Conservation (phyloP, 1,140 invertebrate species). For the Papilio aristodemus region DNA sequence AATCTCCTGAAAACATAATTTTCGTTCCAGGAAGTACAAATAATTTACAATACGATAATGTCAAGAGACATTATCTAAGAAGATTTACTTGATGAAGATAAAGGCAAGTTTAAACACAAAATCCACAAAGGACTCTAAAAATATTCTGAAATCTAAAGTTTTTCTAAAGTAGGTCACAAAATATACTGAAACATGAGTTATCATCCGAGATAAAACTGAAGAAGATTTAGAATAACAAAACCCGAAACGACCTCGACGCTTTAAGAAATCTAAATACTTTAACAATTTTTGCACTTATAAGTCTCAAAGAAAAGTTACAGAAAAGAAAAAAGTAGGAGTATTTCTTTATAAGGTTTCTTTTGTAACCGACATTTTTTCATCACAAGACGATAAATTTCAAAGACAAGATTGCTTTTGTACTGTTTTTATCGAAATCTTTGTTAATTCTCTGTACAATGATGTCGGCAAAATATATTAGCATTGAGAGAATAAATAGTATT, state of each 20-base stretch:
- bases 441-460: constrained; percentile 22
- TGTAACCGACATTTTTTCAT: constrained; percentile 40
- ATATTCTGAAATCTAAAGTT: not conserved
- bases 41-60: no score
- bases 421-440: constrained; percentile 22
- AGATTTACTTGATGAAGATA: no score
- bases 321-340: constrained; percentile 17
- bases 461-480: constrained; percentile 8
- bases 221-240: constrained; percentile 26
- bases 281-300: constrained; percentile 23
- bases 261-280: constrained; percentile 20
- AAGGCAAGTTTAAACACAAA: not conserved
- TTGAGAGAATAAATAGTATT: constrained; percentile 4
- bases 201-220: constrained; percentile 9
- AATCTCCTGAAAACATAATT: no score
- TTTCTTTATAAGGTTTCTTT: constrained; percentile 32
- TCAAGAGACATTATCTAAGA: no score
- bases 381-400: constrained; percentile 38
- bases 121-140: not conserved
- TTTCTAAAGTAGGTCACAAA: not conserved
- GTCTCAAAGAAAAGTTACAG: constrained; percentile 22
- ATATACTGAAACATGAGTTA: constrained; percentile 4
- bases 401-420: constrained; percentile 34
- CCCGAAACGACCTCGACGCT: constrained; percentile 12
- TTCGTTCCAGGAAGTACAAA: no score